Base-by-base conservation (phyloP, 2,888 invertebrate genomes). In the Eristalinus sepulchralis region DNA sequence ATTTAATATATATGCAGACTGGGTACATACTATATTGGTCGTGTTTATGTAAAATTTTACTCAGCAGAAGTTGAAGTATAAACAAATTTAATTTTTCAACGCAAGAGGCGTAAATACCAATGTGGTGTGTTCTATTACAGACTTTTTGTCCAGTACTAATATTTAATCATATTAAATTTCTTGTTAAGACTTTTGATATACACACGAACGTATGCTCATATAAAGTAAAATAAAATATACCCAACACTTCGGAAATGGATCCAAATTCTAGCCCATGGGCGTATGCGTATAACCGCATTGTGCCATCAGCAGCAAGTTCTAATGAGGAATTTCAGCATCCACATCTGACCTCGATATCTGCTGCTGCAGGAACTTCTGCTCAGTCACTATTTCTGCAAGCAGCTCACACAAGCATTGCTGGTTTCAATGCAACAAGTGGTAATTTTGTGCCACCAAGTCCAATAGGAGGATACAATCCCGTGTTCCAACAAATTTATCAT, bases 241-340 rank as follows among this genome's bases (percentile, higher is more conserved):
- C n/a, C n/a, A 10, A 24, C 24, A 4, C 11, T 62, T 9, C 4
- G 88, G 88, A 86, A 88, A 97, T 97, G 97, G 97, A 97, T 95
- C 97, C 97, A 92, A 92, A 92, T 88, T 96, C 96, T 93, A 96
- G 96, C 94, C 96, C 97, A 94, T 97, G 97, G 97, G 95, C 95
- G 92, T 95, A 95, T 92, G 95, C 96, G 90, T 97, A 97, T 94
- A 97, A 97, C 94, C 96, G 97, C 91, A 94, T 97, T 93, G 91
- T 92, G 76, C 95, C 95, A 92, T 94, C 95, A 90, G 95, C 95
- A 89, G 95, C 95, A 91, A 93, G 95, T 92, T 94, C 95, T 91
- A 94, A 94, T 93, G 94, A 95, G 90, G 95, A 95, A 92, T 94
- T 95, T 92, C 94, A 96, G 92, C 95, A 95, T 93, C 95, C 95